Evolutionary conservation across 1,140 invertebrate genomes (phyloP), one percentile per base, ranked within the genome.

Genomic region (Plectrocnemia conspersa): DNA sequence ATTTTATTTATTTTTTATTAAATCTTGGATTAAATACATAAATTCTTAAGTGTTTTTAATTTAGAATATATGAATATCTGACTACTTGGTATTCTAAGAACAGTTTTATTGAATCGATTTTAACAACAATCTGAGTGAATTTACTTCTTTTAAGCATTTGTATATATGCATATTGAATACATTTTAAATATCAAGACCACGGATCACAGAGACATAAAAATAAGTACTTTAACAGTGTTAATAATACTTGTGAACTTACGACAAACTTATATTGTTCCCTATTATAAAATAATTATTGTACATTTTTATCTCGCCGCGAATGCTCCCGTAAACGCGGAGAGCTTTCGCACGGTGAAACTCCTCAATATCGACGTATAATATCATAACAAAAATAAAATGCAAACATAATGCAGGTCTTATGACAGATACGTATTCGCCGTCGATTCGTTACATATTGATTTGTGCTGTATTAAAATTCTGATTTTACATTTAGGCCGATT

Each of bases 281-380:
- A 38, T 38, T n/a, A 38, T 13, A 38, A 38, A 38, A 38, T 38
- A 38, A 38, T 38, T 38, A 38, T 38, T 38, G 36, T 38, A 38
- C 36, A 38, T 16, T 9, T 38, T 38, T 29, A 29, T 29, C 7
- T 13, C n/a, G 27, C n/a, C 7, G 13, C 7, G 13, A 7, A 13
- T 9, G 27, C n/a, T 13, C 27, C 7, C 27, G 27, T 29, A 29
- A 29, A 29, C n/a, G 27, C n/a, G 7, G 16, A 9, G 16, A 9
- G 16, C 16, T 11, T 38, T 32, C 19, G 19, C 29, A 49, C 25
- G 21, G 36, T 15, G 6, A 44, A 44, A 44, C 15, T 21, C 1
- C 10, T 16, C 18, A 49, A 49, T 15, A 15, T 49, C 15, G 18
- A 24, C 1, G n/a, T 40, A 6, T 6, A 15, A 6, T n/a, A 40